Evolutionary conservation across 1,140 invertebrate genomes (phyloP), one percentile per base, ranked within the genome.

Genomic region (Diabrotica undecimpunctata): DNA sequence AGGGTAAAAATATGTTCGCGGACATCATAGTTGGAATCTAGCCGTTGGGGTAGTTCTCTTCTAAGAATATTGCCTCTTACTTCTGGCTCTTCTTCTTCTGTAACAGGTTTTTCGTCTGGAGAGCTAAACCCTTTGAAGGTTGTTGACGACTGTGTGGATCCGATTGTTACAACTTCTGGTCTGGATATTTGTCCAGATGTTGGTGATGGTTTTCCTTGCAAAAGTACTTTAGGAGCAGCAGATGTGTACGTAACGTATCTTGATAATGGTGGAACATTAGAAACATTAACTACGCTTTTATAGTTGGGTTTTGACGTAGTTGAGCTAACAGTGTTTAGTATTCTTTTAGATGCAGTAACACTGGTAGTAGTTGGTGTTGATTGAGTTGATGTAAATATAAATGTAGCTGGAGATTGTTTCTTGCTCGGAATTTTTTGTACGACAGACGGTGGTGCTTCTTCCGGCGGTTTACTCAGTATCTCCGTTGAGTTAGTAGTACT

Each of bases 261-360:
- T 10, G 67, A 58, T 66, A 38, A 62, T 5, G 66, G 63, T 5
- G 66, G 67, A 2, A 58, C 69, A 66, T 60, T 67, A 10, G 57
- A 10, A 79, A 74, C 54, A 79, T 76, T 59, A 80, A 69, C 5
- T 64, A 77, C 54, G 80, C 83, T 6, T 78, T 81, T 56, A 38
- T 72, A 68, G 51, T 70, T 72, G 9, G 69, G 71, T 68, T 70
- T 66, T 6, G 73, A 74, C 36, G 78, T 75, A 35, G 76, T 75
- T 1, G 75, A 75, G 0, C 72, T 75, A 0, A 75, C 72, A 0
- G 74, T 13, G 54, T 62, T 79, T 6, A 85, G 84, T 65, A 88
- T 87, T 1, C 83, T 74, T 73, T 88, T 46, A 86, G 3, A 87
- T 85, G 0, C 86, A 84, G 3, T 81, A 83, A 0, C 83, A 6